Evolutionary conservation across 1,140 invertebrate genomes (phyloP).

Genomic region (Luehdorfia chinensis): DNA sequence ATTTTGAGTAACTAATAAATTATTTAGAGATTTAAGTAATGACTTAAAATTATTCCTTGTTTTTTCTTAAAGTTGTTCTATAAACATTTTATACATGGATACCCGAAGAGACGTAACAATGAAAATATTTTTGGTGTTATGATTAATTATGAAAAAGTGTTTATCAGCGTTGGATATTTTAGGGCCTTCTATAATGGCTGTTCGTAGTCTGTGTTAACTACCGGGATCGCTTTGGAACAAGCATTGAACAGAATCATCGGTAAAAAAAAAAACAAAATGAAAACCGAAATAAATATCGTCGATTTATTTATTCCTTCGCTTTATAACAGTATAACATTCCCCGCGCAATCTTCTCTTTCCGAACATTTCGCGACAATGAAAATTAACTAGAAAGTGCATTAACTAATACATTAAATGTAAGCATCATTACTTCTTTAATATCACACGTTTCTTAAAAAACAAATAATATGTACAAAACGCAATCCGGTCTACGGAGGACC

Average conservation of each 20-base stretch:
- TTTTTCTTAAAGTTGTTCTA: slow-evolving; percentile 11
- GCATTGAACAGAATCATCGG: no score
- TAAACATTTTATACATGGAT: slow-evolving; percentile 16
- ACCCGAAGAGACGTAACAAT: slow-evolving; percentile 14
- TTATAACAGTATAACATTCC: not conserved
- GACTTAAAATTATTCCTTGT: slow-evolving; percentile 18
- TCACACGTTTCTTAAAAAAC: slow-evolving; percentile 18
- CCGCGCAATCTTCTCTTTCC: not conserved
- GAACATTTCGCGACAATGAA: not conserved
- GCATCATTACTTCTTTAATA: slow-evolving; percentile 19
- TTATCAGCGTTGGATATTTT: no score
- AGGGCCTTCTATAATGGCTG: no score
- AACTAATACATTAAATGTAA: slow-evolving; percentile 10
- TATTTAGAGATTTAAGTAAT: slow-evolving; percentile 16
- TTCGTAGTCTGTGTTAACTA: no score
- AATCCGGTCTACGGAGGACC: not conserved
- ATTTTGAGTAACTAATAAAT: slow-evolving; percentile 15
- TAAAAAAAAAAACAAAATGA: slow-evolving; percentile 1
- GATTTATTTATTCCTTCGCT: slow-evolving; percentile 2
- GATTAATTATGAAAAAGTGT: no score
- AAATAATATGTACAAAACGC: slow-evolving; percentile 12
- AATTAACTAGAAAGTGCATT: slow-evolving; percentile 6
- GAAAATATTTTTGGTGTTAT: slow-evolving; percentile 14
- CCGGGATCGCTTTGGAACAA: no score
- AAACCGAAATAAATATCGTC: slow-evolving; percentile 4